phyloP scores from a whole-genome alignment of 2,797 vertebrate species.

The Lacerta agilis region DNA sequence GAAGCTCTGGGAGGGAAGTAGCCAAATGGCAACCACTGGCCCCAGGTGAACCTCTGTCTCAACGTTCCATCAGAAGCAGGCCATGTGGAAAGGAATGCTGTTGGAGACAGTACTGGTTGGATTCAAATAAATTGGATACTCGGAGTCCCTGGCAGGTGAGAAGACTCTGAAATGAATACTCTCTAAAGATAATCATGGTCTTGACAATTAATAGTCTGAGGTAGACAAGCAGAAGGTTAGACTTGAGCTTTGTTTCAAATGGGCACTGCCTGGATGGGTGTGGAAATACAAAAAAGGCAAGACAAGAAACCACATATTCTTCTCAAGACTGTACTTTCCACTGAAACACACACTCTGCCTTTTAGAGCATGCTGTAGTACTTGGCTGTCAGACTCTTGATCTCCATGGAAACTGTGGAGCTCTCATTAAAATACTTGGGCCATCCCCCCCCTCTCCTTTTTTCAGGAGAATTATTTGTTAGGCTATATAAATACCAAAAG shows the following conservation, averaged over 20 bases:
- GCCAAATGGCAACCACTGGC: background rate
- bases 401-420: constrained; percentile 67
- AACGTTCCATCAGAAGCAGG: too few relatives aligned
- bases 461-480: constrained; percentile 59
- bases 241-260: background rate
- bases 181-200: background rate
- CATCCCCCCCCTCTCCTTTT: constrained; percentile 14
- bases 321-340: constrained; percentile 2
- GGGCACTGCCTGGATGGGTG: constrained; percentile 16
- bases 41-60: too few relatives aligned
- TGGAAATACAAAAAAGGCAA: constrained; percentile 5
- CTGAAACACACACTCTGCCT: constrained; percentile 46
- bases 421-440: constrained; percentile 66
- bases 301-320: background rate
- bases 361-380: constrained; percentile 57
- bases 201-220: background rate
- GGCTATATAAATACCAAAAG: constrained; percentile 61
- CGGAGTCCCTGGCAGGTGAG: background rate
- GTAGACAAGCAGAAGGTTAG: too few relatives aligned
- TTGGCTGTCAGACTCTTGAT: constrained; percentile 57
- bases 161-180: background rate
- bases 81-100: background rate
- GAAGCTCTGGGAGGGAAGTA: background rate
- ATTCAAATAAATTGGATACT: background rate
- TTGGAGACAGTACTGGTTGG: too few relatives aligned